A percentile compares a stretch with the other conserved stretches of the same genome.
phyloP scores from a whole-genome alignment of 2,113 vertebrate genomes.

The Ictalurus punctatus region DNA sequence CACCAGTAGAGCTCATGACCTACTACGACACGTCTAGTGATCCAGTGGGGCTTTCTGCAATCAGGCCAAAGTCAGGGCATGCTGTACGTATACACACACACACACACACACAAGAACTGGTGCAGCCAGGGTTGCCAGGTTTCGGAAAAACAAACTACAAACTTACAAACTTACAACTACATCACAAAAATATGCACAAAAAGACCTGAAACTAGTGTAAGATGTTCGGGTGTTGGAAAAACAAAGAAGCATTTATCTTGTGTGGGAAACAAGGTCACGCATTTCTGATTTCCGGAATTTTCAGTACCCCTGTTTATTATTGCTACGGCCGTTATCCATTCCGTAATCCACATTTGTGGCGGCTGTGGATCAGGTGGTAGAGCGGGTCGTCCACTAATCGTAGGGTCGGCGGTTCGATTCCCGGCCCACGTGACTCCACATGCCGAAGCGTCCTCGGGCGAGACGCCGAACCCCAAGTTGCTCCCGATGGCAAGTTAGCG shows the following conservation, averaged over 20 bases:
- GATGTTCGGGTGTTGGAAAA: not conserved
- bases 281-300: not conserved
- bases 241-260: not conserved
- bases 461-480: too few relatives aligned
- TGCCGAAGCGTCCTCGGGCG: too few relatives aligned
- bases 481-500: too few relatives aligned
- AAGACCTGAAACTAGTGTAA: not conserved
- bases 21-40: conserved; percentile 26
- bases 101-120: not conserved
- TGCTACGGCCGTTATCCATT: not conserved
- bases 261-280: not conserved
- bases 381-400: too few relatives aligned
- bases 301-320: not conserved
- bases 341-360: not conserved
- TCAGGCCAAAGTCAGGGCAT: conserved; percentile 41
- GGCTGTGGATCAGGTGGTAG: too few relatives aligned
- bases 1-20: conserved; percentile 28
- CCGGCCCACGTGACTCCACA: too few relatives aligned
- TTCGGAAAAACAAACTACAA: not conserved
- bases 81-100: conserved; percentile 20
- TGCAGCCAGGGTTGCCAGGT: not conserved
- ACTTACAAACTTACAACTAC: not conserved
- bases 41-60: conserved; percentile 33
- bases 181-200: not conserved
- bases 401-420: too few relatives aligned